Evolutionary conservation across 35 echinoderm and acorn worm species (phyloP), one percentile per base, ranked within the genome.

Genomic region (Hemicentrotus pulcherrimus): DNA sequence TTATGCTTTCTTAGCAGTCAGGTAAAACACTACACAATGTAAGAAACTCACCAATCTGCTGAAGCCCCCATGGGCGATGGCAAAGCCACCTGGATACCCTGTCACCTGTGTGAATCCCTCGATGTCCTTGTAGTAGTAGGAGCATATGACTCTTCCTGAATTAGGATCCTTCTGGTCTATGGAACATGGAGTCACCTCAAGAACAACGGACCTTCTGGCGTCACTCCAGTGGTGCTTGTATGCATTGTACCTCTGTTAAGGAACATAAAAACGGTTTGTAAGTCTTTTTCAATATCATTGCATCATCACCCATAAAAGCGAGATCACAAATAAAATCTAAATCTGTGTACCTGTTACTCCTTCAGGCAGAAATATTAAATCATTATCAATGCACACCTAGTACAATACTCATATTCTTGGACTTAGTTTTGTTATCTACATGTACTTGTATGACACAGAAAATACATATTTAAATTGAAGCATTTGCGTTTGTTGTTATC

Each of bases 211-310:
- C 58, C 95, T 97, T 22, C 98, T 91, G 85, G 50, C 96, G 4
- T 99, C 98, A 94, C 95, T 96, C 98, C 98, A 99, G 41, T 96
- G 97, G 85, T 99, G 98, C 47, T 99, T 99, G 94, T 95, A 97
- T 11, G 96, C 95, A 96, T 99, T 97, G 96, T 88, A 99, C 45
- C 97, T 94, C 98, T 99, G 97, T 31, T 88, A 95, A 32, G 13
- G 50, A 15, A 95, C 48, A 94, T 28, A 85, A 61, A 95, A 28
- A 78, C 1, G 8, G 5, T 78, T 6, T 78, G 0, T 50, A 22
- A 52, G 18, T 88, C 9, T 28, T 59, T 59, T 11, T 78, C 22
- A n/a, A 19, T 22, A 78, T n/a, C 22, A n/a, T 24, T n/a, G 19
- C 65, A 7, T 78, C 15, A 78, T 28, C 10, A 14, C 1, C 50